A percentile compares a stretch with the other conserved stretches of the same genome.
These are phyloP conservation scores for Acleris emargana DNA, from an alignment of 2,888 invertebrate genomes.

Conservation along the genomic window DNA sequence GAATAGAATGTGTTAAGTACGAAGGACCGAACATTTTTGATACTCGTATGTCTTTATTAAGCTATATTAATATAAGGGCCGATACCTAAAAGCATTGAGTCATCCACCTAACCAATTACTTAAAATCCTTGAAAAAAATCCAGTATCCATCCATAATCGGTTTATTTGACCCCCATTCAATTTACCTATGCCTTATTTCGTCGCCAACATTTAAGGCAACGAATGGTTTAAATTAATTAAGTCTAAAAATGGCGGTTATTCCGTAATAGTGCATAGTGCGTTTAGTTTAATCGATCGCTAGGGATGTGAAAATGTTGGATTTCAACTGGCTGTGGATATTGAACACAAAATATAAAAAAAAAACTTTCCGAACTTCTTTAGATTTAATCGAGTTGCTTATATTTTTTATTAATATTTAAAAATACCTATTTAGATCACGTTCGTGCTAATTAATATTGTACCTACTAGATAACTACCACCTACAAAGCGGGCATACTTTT, in stretches of 20 bases:
- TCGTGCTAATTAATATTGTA: too few species aligned
- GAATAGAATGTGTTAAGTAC: too few species aligned
- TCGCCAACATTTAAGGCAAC: constrained; percentile 19
- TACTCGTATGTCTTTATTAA: too few species aligned
- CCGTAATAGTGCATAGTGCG: constrained; percentile 8
- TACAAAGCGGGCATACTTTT: too few species aligned
- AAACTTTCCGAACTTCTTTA: not conserved
- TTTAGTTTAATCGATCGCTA: constrained; percentile 14
- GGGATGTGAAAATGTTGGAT: constrained; percentile 4
- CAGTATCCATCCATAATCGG: constrained; percentile 11
- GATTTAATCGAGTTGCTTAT: too few species aligned
- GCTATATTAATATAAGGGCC: too few species aligned
- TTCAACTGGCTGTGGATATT: not conserved
- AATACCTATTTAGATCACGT: too few species aligned
- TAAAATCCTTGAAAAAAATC: constrained; percentile 8
- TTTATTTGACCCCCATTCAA: constrained; percentile 21
- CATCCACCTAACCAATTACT: not conserved
- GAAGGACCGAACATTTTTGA: too few species aligned
- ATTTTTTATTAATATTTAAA: too few species aligned
- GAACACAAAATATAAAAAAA: not conserved
- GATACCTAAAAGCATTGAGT: not conserved
- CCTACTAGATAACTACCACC: too few species aligned
- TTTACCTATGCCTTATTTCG: constrained; percentile 30
- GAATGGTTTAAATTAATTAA: constrained; percentile 30
- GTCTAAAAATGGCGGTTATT: constrained; percentile 26